Conservation (phyloP, 1,140 invertebrate genomes). For the Paramacrobiotus metropolitanus region DNA sequence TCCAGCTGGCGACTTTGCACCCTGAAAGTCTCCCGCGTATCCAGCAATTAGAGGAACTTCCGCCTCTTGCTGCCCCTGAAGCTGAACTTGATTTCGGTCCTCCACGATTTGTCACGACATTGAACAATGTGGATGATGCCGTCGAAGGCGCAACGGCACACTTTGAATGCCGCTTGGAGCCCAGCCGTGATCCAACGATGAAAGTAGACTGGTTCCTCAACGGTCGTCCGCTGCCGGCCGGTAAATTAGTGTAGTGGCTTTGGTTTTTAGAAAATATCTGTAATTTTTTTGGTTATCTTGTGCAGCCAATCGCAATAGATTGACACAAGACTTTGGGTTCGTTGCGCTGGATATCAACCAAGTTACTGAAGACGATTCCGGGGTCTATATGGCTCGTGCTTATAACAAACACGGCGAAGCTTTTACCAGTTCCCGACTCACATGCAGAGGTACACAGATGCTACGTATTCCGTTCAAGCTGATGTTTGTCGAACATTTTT, state of each 20-base stretch:
- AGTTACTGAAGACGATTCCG: conserved; percentile 70
- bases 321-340: conserved; percentile 85
- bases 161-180: conserved; percentile 82
- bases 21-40: conserved; percentile 1
- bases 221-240: conserved; percentile 64
- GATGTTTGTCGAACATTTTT: too few relatives aligned
- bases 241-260: too few relatives aligned
- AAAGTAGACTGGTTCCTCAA: conserved; percentile 78
- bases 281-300: too few relatives aligned
- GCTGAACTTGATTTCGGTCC: conserved; percentile 52
- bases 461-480: too few relatives aligned
- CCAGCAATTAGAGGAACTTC: background rate
- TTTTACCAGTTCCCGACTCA: conserved; percentile 67
- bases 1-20: background rate
- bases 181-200: conserved; percentile 76
- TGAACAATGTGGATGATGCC: conserved; percentile 59
- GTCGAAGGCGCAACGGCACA: conserved; percentile 69
- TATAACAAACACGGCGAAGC: conserved; percentile 79
- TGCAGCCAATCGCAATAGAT: conserved; percentile 61
- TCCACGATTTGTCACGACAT: conserved; percentile 64
- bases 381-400: conserved; percentile 79
- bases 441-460: conserved; percentile 75
- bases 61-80: conserved; percentile 13
- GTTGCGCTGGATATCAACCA: conserved; percentile 82
- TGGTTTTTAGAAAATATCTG: too few relatives aligned